phyloP scores from a whole-genome alignment of 2,888 invertebrate genomes.

The Mimachlamys varia region DNA sequence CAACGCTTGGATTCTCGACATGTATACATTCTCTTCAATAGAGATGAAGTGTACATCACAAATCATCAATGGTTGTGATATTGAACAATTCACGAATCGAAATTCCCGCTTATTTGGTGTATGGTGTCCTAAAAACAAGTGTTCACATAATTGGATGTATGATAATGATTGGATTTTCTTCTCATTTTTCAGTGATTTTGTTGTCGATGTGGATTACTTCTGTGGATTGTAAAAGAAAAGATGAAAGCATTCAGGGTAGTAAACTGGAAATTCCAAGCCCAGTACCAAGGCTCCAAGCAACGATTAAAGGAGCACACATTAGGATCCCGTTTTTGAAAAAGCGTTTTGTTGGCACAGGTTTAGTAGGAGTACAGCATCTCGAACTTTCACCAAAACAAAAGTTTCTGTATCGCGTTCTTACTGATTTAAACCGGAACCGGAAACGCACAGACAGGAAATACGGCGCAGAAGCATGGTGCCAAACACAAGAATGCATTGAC shows the following conservation, averaged over 20 bases:
- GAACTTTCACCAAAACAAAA: not conserved
- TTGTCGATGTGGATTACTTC: not conserved
- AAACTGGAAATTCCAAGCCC: not conserved
- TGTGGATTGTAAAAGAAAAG: not conserved
- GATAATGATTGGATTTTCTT: not conserved
- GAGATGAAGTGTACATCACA: no score
- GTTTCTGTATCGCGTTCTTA: not conserved
- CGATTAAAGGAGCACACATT: not conserved
- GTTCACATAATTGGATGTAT: no score
- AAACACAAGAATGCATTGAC: not conserved
- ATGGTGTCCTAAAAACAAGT: no score
- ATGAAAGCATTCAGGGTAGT: not conserved
- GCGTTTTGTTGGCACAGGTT: not conserved
- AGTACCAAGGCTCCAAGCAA: not conserved
- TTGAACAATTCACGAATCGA: no score
- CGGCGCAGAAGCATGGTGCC: constrained; percentile 8
- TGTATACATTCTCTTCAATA: no score
- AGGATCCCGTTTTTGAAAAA: not conserved
- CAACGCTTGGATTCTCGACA: no score
- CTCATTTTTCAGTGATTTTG: not conserved
- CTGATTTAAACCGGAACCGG: not conserved
- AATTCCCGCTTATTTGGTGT: no score
- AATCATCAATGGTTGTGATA: no score
- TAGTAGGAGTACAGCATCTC: not conserved
- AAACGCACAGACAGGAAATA: not conserved